Evolutionary conservation across 2,113 vertebrate species (phyloP).

Genomic region (Chlamydotis undulata): DNA sequence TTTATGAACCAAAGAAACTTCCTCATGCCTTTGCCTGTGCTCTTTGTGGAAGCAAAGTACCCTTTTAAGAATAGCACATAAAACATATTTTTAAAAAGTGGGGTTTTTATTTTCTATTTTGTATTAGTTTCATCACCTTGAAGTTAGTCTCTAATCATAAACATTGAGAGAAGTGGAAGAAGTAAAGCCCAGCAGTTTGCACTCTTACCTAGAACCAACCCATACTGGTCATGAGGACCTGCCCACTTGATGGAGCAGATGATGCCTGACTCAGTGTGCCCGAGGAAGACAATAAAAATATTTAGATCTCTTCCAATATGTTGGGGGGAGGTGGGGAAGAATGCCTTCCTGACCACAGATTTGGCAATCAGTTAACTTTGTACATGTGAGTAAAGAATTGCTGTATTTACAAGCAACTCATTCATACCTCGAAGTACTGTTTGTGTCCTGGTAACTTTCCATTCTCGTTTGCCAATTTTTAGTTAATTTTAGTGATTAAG

Average conservation of each 20-base stretch:
- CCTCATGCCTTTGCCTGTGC: conserved; percentile 19
- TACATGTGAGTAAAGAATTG: not conserved
- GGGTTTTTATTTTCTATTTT: not conserved
- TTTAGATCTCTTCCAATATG: not conserved
- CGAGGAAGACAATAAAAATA: conserved; percentile 4
- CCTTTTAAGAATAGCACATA: not conserved
- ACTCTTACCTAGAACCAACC: not conserved
- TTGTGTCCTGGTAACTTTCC: conserved; percentile 15
- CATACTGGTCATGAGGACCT: not conserved
- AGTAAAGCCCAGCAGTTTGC: not conserved
- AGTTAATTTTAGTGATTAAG: not conserved
- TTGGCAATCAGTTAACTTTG: conserved; percentile 6
- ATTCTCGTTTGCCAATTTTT: not conserved
- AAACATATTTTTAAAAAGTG: not conserved
- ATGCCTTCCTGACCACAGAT: conserved; percentile 5
- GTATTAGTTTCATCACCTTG: not conserved
- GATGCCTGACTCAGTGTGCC: conserved; percentile 25
- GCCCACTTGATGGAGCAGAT: conserved; percentile 4
- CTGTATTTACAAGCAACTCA: not conserved
- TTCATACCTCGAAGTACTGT: not conserved
- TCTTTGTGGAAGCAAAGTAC: not conserved
- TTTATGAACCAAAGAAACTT: conserved; percentile 44
- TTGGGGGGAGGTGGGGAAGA: not conserved
- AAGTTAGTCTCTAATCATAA: not conserved
- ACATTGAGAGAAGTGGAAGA: not conserved